Conservation (phyloP, 2,797 vertebrate species). For the Leptodactylus fallax region DNA sequence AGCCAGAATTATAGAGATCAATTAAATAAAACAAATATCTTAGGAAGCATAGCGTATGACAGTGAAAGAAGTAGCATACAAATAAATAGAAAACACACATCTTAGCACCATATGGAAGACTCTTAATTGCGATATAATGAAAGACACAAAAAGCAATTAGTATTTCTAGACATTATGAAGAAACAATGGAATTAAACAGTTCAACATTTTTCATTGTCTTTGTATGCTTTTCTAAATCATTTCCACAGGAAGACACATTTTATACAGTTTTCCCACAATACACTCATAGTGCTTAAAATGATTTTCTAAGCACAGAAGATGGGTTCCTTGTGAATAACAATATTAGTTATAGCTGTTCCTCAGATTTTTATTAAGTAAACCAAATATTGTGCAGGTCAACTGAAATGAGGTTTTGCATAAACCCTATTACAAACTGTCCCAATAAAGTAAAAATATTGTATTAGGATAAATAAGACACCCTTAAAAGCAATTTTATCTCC, state of each 20-base stretch:
- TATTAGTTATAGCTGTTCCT: no score
- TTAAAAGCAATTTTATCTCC: no score
- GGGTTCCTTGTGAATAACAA: no score
- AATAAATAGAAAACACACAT: constrained; percentile 40
- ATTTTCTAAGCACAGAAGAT: background rate
- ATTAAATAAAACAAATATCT: constrained; percentile 55
- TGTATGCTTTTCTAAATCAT: background rate
- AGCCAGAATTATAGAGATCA: constrained; percentile 38
- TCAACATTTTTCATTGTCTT: constrained; percentile 1
- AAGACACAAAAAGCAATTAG: constrained; percentile 59
- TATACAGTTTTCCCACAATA: background rate
- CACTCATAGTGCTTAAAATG: background rate
- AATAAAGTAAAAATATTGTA: no score
- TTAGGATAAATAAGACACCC: no score
- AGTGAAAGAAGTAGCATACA: constrained; percentile 38
- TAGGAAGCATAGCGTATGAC: background rate
- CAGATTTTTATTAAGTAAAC: no score
- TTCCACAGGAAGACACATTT: background rate
- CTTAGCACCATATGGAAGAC: constrained; percentile 52
- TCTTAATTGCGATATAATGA: constrained; percentile 59
- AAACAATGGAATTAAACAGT: constrained; percentile 22
- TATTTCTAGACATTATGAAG: constrained; percentile 30
- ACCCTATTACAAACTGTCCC: no score
- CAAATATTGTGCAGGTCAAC: no score
- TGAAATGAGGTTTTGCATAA: no score